Evolutionary conservation across 2,888 invertebrate species (phyloP).

Genomic region (Pegoplata infirma): DNA sequence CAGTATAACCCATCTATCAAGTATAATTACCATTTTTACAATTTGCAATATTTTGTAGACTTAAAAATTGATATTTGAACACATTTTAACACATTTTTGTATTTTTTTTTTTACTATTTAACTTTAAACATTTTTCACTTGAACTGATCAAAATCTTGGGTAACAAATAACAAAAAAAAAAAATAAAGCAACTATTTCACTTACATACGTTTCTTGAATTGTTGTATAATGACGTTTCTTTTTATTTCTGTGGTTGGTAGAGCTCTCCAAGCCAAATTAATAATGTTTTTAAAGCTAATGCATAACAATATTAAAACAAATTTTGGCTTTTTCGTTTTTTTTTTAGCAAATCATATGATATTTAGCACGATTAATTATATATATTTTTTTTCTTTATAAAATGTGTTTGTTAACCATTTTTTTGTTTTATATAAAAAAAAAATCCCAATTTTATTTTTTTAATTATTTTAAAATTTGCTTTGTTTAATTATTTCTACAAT

Average conservation of each 20-base stretch:
- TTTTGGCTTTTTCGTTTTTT: not conserved
- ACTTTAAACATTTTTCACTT: not conserved
- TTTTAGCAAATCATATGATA: constrained; percentile 41
- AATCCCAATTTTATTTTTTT: constrained; percentile 17
- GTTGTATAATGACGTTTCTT: constrained; percentile 52
- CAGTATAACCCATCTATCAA: too few relatives aligned
- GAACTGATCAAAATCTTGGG: not conserved
- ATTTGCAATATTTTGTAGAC: not conserved
- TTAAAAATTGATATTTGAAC: not conserved
- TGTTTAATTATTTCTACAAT: constrained; percentile 29
- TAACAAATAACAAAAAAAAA: not conserved
- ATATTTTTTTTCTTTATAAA: constrained; percentile 12
- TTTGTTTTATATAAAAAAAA: not conserved
- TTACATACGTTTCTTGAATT: constrained; percentile 36
- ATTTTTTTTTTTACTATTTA: too few relatives aligned
- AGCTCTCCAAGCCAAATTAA: constrained; percentile 37
- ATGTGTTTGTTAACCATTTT: constrained; percentile 6
- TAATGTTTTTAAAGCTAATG: constrained; percentile 35
- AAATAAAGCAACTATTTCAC: constrained; percentile 3
- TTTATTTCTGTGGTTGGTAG: not conserved
- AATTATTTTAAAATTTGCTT: constrained; percentile 42
- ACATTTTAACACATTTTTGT: not conserved
- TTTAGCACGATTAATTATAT: constrained; percentile 46
- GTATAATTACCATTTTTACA: not conserved
- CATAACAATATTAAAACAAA: not conserved